A percentile compares a stretch with the other conserved stretches of the same genome.
Conservation (phyloP, 2,113 vertebrate species). For the Ceyx cyanopectus region DNA sequence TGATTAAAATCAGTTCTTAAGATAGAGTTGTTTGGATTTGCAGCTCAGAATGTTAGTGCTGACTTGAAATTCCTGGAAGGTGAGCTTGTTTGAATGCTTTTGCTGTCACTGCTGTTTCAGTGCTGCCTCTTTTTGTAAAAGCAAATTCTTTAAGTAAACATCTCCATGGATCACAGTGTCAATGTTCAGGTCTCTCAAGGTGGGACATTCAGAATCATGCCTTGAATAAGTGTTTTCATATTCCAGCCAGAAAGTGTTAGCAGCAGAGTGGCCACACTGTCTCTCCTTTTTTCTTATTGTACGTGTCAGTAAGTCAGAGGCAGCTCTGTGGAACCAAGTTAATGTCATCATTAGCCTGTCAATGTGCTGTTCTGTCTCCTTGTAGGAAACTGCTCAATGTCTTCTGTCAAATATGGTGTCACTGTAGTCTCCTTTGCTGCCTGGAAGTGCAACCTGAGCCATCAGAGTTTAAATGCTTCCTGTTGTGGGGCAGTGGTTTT, state of each 20-base stretch:
- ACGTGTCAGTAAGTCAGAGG: background rate
- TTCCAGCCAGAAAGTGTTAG: background rate
- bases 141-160: background rate
- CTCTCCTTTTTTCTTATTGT: background rate
- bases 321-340: background rate
- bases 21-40: background rate
- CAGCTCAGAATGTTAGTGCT: background rate
- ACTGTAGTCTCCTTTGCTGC: background rate
- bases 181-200: background rate
- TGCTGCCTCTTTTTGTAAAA: background rate
- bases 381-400: background rate
- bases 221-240: background rate
- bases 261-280: background rate
- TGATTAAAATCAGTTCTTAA: constrained; percentile 13
- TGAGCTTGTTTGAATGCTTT: background rate
- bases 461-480: background rate
- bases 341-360: background rate
- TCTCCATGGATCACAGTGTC: background rate
- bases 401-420: background rate
- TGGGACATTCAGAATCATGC: background rate
- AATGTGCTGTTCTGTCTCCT: background rate
- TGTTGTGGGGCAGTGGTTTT: background rate
- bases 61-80: background rate
- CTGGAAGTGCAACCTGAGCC: background rate
- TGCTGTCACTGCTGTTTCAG: background rate